Conservation (phyloP, 2,797 vertebrate genomes). For the Paramormyrops hopkinsi region DNA sequence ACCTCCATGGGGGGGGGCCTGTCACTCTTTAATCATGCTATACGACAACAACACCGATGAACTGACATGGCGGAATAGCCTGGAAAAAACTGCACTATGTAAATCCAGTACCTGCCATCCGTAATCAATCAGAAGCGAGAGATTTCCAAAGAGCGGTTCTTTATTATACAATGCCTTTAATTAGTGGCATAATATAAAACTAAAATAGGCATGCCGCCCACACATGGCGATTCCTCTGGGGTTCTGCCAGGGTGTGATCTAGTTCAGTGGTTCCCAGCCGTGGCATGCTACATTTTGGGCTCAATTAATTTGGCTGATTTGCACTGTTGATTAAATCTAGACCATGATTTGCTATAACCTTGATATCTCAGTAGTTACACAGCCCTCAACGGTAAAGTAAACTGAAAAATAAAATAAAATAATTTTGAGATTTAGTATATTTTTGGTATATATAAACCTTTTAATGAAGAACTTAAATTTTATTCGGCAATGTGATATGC, state of each 20-base stretch:
- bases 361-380: not conserved
- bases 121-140: not conserved
- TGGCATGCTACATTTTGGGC: not conserved
- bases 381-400: not conserved
- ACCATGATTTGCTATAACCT: conserved; percentile 7
- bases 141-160: not conserved
- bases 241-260: conserved; percentile 7
- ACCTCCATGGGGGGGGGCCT: not conserved
- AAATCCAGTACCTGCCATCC: not conserved
- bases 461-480: not conserved
- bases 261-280: conserved; percentile 10
- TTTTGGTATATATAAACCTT: not conserved
- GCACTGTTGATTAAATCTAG: conserved; percentile 10
- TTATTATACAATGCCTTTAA: conserved; percentile 4
- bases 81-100: not conserved
- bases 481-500: not conserved
- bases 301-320: conserved; percentile 14
- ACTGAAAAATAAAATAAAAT: conserved; percentile 5
- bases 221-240: not conserved
- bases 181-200: conserved; percentile 12
- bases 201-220: conserved; percentile 1
- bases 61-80: not conserved
- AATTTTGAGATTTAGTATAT: not conserved
- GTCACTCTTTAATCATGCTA: not conserved
- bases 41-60: not conserved